Evolutionary conservation across 2,797 vertebrate species (phyloP).

Genomic region (Numenius phaeopus): DNA sequence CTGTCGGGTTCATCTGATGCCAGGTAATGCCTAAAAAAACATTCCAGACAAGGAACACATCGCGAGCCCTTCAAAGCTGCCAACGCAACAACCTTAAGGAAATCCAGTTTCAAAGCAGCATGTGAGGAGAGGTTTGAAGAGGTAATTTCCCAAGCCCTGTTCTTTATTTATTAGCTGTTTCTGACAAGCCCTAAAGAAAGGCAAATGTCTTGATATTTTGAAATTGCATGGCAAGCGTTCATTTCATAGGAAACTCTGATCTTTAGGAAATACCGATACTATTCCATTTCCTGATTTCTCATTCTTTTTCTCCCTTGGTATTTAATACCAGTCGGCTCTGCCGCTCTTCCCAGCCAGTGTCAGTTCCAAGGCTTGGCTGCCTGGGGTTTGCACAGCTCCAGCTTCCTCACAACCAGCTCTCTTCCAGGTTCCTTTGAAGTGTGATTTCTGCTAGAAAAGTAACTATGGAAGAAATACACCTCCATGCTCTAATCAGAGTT

Average conservation of each 20-base stretch:
- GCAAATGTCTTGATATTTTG: neutral
- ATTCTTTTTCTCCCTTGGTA: conserved; percentile 18
- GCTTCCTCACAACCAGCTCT: neutral
- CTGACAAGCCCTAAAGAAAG: conserved; percentile 32
- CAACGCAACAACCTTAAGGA: neutral
- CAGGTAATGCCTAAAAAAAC: conserved; percentile 5
- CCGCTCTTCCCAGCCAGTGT: neutral
- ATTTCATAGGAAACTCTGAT: conserved; percentile 18
- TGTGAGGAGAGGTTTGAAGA: neutral
- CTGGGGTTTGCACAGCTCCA: neutral
- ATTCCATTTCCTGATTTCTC: conserved; percentile 30
- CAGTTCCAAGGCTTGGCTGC: conserved; percentile 12
- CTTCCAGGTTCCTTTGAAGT: neutral
- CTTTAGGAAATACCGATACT: conserved; percentile 33
- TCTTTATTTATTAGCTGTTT: conserved; percentile 52
- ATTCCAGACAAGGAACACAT: neutral
- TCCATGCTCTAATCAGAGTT: neutral
- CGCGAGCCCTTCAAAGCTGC: neutral
- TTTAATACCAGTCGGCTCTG: conserved; percentile 1
- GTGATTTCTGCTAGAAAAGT: neutral
- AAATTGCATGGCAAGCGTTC: neutral
- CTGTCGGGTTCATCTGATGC: neutral
- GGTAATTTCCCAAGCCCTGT: neutral
- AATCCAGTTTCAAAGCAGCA: conserved; percentile 15
- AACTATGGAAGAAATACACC: neutral